Conservation (phyloP, 2,797 vertebrate genomes). For the Tragelaphus eurycerus region DNA sequence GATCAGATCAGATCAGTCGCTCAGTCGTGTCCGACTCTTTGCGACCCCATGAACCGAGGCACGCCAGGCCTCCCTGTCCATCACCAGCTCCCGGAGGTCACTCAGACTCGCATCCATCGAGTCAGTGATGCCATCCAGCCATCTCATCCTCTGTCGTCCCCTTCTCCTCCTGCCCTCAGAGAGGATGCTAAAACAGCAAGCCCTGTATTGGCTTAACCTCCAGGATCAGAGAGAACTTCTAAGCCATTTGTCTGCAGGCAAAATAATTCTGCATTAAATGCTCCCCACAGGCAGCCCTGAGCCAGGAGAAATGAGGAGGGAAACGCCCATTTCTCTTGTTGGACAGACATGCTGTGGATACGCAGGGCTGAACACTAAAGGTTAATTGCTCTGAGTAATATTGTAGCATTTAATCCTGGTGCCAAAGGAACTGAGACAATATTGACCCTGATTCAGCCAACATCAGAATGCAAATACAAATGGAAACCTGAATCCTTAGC, state of each 20-base stretch:
- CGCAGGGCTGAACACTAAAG: neutral
- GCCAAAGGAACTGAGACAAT: conserved; percentile 6
- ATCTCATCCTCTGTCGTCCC: too few relatives aligned
- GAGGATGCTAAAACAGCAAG: neutral
- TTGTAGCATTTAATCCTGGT: neutral
- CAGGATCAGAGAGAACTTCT: neutral
- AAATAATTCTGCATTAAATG: neutral
- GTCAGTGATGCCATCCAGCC: too few relatives aligned
- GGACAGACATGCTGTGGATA: rapidly evolving
- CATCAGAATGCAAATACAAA: conserved; percentile 8
- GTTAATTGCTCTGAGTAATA: conserved; percentile 24
- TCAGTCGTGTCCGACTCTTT: too few relatives aligned
- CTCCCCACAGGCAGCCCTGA: neutral
- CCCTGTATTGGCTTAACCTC: neutral
- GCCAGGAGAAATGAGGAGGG: neutral
- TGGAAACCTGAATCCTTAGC: neutral
- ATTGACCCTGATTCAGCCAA: conserved; percentile 27
- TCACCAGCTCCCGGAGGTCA: too few relatives aligned
- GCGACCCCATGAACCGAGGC: too few relatives aligned
- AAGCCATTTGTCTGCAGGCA: neutral
- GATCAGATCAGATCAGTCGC: too few relatives aligned
- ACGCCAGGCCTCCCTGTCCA: too few relatives aligned
- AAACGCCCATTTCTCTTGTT: neutral
- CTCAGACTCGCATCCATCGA: too few relatives aligned
- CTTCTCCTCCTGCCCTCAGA: neutral